Percentiles rank a stretch among this genome's conserved stretches.
Conservation (phyloP, 2,888 invertebrate genomes). For the Ectemnius continuus region DNA sequence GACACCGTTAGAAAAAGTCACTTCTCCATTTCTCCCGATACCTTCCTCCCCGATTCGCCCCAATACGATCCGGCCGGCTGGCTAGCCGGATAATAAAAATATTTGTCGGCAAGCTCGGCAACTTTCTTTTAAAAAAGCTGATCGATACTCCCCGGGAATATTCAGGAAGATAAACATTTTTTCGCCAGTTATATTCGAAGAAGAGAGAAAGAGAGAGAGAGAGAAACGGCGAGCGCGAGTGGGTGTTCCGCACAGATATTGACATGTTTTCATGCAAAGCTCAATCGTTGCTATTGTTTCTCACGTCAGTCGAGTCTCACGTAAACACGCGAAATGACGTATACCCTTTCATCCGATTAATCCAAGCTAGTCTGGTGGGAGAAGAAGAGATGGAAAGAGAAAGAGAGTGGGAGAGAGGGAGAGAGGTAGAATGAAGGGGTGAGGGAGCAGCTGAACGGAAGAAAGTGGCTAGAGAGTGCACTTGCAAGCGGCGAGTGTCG, state of each 20-base stretch:
- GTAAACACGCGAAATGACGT: slow-evolving; percentile 35
- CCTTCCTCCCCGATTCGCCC: slow-evolving; percentile 5
- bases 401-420: background rate
- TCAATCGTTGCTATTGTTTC: background rate
- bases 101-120: slow-evolving; percentile 25
- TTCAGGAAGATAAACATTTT: too few species aligned
- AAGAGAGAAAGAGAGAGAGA: too few species aligned
- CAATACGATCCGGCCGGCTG: background rate
- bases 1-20: slow-evolving; percentile 7
- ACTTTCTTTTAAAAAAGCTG: too few species aligned
- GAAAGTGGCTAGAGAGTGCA: slow-evolving; percentile 19
- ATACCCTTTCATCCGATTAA: slow-evolving; percentile 2
- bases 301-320: slow-evolving; percentile 31
- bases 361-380: background rate
- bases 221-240: too few species aligned
- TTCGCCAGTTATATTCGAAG: too few species aligned
- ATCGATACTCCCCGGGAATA: too few species aligned
- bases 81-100: slow-evolving; percentile 24
- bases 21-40: background rate
- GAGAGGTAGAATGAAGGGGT: background rate
- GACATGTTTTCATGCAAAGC: too few species aligned
- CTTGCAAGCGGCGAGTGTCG: slow-evolving; percentile 15
- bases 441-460: too few species aligned
- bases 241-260: too few species aligned
- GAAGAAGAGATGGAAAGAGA: background rate